Percentiles rank a stretch among this genome's conserved stretches.
Conservation (phyloP, 2,797 vertebrate species). For the Odontamblyopus lacepedii region DNA sequence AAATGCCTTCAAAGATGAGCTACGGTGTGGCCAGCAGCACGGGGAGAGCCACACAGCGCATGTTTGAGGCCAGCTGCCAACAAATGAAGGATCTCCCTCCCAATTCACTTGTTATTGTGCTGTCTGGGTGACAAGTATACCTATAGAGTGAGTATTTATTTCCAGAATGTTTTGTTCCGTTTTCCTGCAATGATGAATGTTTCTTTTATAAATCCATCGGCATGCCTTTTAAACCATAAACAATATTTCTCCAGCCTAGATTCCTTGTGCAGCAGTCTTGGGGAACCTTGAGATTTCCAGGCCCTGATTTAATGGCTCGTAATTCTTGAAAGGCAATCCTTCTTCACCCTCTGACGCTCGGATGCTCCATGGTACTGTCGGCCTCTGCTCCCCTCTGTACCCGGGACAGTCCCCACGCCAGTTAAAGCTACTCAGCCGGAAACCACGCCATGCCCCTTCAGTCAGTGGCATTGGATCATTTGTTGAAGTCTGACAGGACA, state of each 20-base stretch:
- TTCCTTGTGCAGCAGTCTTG: slow-evolving; percentile 96
- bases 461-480: slow-evolving; percentile 53
- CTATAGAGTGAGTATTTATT: slow-evolving; percentile 89
- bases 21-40: slow-evolving; percentile 21
- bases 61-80: slow-evolving; percentile 82
- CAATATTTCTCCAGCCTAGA: slow-evolving; percentile 97
- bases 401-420: slow-evolving; percentile 55
- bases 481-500: slow-evolving; percentile 40
- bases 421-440: slow-evolving; percentile 70
- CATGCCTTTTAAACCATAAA: slow-evolving; percentile 87
- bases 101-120: slow-evolving; percentile 96
- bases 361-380: slow-evolving; percentile 64
- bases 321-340: slow-evolving; percentile 90
- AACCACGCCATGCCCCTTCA: slow-evolving; percentile 54
- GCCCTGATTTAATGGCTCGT: slow-evolving; percentile 97
- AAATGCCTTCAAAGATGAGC: slow-evolving; percentile 21
- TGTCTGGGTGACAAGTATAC: slow-evolving; percentile 88
- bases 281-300: slow-evolving; percentile 99
- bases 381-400: slow-evolving; percentile 65
- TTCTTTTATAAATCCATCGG: slow-evolving; percentile 89
- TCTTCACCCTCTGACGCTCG: slow-evolving; percentile 73
- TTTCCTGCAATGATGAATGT: slow-evolving; percentile 95
- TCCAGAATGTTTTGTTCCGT: slow-evolving; percentile 98
- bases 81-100: slow-evolving; percentile 90
- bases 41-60: slow-evolving; percentile 40